phyloP scores from a whole-genome alignment of 2,888 invertebrate species.

The Watsonalla cultraria region DNA sequence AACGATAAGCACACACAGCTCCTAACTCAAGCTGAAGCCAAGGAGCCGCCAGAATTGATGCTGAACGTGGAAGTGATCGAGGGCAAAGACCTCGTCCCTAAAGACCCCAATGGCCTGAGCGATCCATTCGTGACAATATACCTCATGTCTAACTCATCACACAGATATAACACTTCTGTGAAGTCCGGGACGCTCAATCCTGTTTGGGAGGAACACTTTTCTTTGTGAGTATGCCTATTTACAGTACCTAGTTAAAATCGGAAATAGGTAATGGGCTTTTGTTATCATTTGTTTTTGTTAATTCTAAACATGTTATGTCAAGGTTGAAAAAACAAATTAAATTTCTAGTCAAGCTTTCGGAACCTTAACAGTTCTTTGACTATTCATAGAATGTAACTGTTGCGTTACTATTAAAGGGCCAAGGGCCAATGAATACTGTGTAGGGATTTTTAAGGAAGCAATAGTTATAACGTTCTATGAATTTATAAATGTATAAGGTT shows the following conservation, averaged over 20 bases:
- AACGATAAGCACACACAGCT: constrained; percentile 86
- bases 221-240: constrained; percentile 84
- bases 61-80: constrained; percentile 92
- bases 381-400: no score
- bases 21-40: constrained; percentile 83
- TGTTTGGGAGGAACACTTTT: constrained; percentile 98
- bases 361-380: no score
- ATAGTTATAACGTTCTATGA: no score
- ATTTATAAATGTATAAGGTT: no score
- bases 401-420: no score
- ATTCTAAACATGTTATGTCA: no score
- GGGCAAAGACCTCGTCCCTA: constrained; percentile 89
- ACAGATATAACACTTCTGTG: constrained; percentile 93
- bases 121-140: constrained; percentile 98
- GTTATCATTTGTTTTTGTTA: not conserved
- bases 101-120: constrained; percentile 95
- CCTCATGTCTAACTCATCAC: constrained; percentile 86
- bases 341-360: no score
- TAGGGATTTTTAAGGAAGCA: no score
- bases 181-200: constrained; percentile 94
- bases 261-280: constrained; percentile 9
- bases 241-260: no score
- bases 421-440: no score
- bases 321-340: no score
- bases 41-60: constrained; percentile 90